phyloP scores from a whole-genome alignment of 1,140 invertebrate species.

The Rhynchophorus ferrugineus region DNA sequence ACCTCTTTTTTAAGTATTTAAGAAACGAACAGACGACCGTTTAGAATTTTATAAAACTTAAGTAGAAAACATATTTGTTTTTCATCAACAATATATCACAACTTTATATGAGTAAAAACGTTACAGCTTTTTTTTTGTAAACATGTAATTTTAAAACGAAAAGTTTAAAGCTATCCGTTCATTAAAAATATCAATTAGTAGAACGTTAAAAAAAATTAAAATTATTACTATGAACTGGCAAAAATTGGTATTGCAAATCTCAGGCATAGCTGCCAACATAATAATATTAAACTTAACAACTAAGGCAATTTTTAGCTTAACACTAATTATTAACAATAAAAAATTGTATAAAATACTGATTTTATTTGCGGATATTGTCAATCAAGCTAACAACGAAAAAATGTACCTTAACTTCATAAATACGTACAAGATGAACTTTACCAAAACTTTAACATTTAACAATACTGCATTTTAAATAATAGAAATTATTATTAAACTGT shows the following conservation, averaged over 20 bases:
- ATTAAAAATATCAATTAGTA: too few relatives aligned
- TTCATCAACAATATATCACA: conserved; percentile 8
- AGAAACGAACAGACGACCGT: neutral
- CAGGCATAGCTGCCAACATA: neutral
- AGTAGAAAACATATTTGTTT: conserved; percentile 2
- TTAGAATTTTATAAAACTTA: conserved; percentile 5
- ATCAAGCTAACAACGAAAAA: neutral
- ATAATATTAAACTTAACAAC: neutral
- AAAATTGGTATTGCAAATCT: neutral
- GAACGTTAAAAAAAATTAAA: too few relatives aligned
- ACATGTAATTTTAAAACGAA: too few relatives aligned
- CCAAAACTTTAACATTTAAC: too few relatives aligned
- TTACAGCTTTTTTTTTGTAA: too few relatives aligned
- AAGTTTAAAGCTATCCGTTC: too few relatives aligned
- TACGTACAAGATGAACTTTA: too few relatives aligned
- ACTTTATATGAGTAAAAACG: neutral
- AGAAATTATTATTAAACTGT: too few relatives aligned
- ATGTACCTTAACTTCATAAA: neutral
- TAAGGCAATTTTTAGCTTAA: neutral
- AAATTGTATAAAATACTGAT: conserved; percentile 3
- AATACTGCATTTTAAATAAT: too few relatives aligned
- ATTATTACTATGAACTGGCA: neutral
- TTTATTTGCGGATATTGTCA: neutral
- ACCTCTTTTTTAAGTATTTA: neutral
- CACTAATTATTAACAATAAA: neutral